Evolutionary conservation across 1,140 invertebrate species (phyloP).

Genomic region (Drosophila suzukii): DNA sequence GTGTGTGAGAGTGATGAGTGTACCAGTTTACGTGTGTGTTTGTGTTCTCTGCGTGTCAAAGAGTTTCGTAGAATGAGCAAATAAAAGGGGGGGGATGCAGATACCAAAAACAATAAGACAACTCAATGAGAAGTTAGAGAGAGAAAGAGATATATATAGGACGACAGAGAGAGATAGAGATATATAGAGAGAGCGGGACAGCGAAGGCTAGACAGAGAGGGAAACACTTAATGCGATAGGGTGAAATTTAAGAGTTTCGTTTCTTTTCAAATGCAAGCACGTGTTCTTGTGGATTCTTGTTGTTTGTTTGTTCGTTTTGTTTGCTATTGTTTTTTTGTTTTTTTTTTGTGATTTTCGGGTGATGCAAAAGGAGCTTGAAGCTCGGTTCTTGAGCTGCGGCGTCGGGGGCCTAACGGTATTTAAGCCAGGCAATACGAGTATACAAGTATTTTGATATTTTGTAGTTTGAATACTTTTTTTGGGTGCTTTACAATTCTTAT

Average conservation of each 20-base stretch:
- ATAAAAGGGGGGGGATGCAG: conserved; percentile 55
- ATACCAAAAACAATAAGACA: conserved; percentile 67
- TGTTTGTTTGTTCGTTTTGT: conserved; percentile 34
- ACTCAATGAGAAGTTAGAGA: conserved; percentile 32
- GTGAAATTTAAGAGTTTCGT: conserved; percentile 39
- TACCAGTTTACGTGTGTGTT: conserved; percentile 45
- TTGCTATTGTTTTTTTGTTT: conserved; percentile 31
- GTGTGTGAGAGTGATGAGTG: conserved; percentile 51
- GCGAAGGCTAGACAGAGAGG: conserved; percentile 47
- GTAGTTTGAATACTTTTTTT: conserved; percentile 35
- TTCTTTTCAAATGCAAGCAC: conserved; percentile 72
- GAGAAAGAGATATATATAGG: conserved; percentile 10
- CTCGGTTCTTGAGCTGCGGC: conserved; percentile 36
- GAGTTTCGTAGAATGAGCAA: conserved; percentile 36
- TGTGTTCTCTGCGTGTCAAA: conserved; percentile 38
- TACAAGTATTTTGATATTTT: conserved; percentile 36
- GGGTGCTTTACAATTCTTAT: conserved; percentile 65
- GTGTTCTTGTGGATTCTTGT: conserved; percentile 56
- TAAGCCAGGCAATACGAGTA: conserved; percentile 71
- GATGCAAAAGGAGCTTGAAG: conserved; percentile 25
- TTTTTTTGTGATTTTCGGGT: conserved; percentile 33
- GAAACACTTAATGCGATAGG: conserved; percentile 49
- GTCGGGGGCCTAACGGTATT: conserved; percentile 49
- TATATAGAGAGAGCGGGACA: conserved; percentile 29
- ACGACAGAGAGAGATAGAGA: conserved; percentile 31